Base-by-base conservation (phyloP, 1,140 invertebrate species). In the Drosophila dunni region DNA sequence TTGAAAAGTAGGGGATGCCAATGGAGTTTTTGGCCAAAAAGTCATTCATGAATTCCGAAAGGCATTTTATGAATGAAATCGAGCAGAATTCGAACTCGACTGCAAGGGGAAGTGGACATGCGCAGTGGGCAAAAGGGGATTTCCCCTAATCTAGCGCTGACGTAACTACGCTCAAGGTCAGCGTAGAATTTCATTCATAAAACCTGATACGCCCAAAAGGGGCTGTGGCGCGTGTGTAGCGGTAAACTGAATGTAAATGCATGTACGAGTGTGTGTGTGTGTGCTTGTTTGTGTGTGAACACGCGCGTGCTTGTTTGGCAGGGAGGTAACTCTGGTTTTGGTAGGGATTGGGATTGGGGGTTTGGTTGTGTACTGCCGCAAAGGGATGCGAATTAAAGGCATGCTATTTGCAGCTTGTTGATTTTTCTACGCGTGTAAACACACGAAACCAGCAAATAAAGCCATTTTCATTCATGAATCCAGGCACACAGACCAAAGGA, bases 181-280 rank as follows among this genome's bases (percentile, higher is more conserved):
- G 83, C 83, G 83, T 86, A 86, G 69, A 86, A 86, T 86, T 86
- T 86, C 83, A 86, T 86, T 86, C 83, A 86, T 86, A 86, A 86
- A 85, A 86, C 17, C 17, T 71, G 62, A 73, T 74, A 88, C 79
- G 72, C 72, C 83, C 75, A 48, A 61, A 57, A 62, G 79, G 64
- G 57, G 24, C 24, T 17, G 53, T 36, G 33, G 45, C 53, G 58
- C 53, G 58, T 75, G 56, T 66, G 10, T 46, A 57, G 44, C 58
- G 45, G 73, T 64, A 73, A 65, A 56, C 48, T 56, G 60, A 40
- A 36, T 48, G 15, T 56, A 54, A 11, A 15, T 61, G 46, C 13
- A 42, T 58, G 46, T 56, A 29, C 36, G 42, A n/a, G 56, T 29
- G 54, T 79, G 7, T 65, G 33, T 10, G 24, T 53, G 11, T 57